A percentile compares a stretch with the other conserved stretches of the same genome.
Conservation (phyloP, 2,888 invertebrate species). For the Mellilla xanthometata region DNA sequence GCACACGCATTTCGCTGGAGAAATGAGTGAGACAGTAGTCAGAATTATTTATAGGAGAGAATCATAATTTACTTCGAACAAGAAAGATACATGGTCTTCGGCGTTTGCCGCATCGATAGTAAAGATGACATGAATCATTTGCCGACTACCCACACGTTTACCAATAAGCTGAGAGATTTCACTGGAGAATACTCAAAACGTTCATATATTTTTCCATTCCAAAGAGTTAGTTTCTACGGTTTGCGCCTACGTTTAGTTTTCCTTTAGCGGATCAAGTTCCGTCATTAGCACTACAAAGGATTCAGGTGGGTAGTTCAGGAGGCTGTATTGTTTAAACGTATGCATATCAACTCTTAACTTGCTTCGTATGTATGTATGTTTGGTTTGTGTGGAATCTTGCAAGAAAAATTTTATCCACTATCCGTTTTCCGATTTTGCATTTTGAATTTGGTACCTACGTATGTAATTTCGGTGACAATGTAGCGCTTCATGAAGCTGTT, state of each 20-base stretch:
- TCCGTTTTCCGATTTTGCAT: no score
- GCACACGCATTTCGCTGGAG: conserved; percentile 19
- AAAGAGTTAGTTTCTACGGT: conserved; percentile 10
- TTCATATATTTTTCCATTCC: conserved; percentile 24
- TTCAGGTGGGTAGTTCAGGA: conserved; percentile 1
- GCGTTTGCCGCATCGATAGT: conserved; percentile 37
- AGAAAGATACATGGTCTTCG: conserved; percentile 37
- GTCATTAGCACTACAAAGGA: conserved; percentile 10
- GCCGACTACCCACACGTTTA: conserved; percentile 41
- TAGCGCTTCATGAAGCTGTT: no score
- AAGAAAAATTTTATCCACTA: no score
- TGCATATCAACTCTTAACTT: neutral
- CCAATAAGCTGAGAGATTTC: conserved; percentile 36
- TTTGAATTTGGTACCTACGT: no score
- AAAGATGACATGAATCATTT: conserved; percentile 45
- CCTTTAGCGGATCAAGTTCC: conserved; percentile 9
- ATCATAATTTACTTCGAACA: conserved; percentile 38
- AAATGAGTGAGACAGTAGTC: conserved; percentile 25
- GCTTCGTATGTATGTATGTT: no score
- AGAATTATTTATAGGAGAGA: conserved; percentile 28
- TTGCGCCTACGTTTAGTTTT: conserved; percentile 20
- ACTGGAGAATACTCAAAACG: conserved; percentile 32
- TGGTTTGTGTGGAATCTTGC: no score
- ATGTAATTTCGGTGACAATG: no score
- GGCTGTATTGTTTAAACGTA: conserved; percentile 12